phyloP scores from a whole-genome alignment of 2,797 vertebrate genomes.

The Rhynchonycteris naso region DNA sequence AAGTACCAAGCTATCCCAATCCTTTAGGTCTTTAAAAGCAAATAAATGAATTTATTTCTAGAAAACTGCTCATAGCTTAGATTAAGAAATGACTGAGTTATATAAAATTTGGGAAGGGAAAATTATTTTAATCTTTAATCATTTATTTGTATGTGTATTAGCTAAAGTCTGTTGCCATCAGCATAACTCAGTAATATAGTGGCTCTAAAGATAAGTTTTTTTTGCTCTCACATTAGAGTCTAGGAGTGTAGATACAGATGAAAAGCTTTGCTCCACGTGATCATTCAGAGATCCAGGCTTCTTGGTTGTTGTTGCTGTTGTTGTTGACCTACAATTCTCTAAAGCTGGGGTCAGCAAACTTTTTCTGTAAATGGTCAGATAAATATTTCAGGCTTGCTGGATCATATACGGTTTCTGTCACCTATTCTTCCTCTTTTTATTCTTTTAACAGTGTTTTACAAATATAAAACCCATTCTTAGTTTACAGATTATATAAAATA shows the following conservation, averaged over 20 bases:
- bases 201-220: background rate
- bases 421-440: background rate
- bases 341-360: background rate
- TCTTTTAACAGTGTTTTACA: background rate
- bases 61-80: background rate
- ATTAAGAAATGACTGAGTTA: background rate
- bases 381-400: background rate
- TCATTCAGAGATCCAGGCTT: background rate
- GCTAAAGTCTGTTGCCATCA: background rate
- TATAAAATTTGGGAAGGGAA: background rate
- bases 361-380: background rate
- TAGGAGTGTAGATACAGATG: background rate
- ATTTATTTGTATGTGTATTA: background rate
- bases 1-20: background rate
- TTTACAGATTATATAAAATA: background rate
- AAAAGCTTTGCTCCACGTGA: background rate
- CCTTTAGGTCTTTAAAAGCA: background rate
- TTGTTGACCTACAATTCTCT: background rate
- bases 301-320: background rate
- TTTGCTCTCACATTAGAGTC: background rate
- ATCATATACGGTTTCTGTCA: background rate
- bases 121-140: background rate
- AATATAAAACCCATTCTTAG: background rate
- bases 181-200: background rate
- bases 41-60: background rate